Evolutionary conservation across 2,888 invertebrate genomes (phyloP).

Genomic region (Kryphioiulus occultus): DNA sequence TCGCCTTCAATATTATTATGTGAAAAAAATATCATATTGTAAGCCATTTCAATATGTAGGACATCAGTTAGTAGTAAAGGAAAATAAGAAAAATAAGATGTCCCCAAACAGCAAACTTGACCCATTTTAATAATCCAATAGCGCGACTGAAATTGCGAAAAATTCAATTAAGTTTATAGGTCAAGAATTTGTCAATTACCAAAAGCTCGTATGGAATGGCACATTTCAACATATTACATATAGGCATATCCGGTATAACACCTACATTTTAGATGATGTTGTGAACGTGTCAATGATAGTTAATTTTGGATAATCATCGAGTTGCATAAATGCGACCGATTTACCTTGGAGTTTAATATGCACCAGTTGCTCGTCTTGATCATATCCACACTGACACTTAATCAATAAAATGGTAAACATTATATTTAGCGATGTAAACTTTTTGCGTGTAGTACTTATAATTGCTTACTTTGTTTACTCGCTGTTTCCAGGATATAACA

Average conservation of each 20-base stretch:
- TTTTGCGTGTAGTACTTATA: not conserved
- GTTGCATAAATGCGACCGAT: not conserved
- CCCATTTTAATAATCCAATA: constrained; percentile 27
- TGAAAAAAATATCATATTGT: not conserved
- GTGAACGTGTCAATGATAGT: not conserved
- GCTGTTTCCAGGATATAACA: not conserved
- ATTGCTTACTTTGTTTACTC: constrained; percentile 1
- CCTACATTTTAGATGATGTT: not conserved
- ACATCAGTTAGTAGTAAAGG: not conserved
- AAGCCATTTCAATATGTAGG: not conserved
- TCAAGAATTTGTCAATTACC: not conserved
- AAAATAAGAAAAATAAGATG: constrained; percentile 1
- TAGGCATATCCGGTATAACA: not conserved
- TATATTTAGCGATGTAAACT: not conserved
- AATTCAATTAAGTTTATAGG: constrained; percentile 36
- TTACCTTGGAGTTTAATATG: not conserved
- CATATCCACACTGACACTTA: not conserved
- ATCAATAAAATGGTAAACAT: not conserved
- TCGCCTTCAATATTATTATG: not conserved
- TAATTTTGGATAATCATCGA: not conserved
- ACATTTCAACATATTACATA: not conserved
- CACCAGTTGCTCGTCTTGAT: not conserved
- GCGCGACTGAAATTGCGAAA: not conserved
- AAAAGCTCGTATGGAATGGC: not conserved
- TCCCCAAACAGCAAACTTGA: not conserved